Percentiles rank a stretch among this genome's conserved stretches.
Conservation (phyloP, 2,888 invertebrate genomes). For the Apotomis turbidana region DNA sequence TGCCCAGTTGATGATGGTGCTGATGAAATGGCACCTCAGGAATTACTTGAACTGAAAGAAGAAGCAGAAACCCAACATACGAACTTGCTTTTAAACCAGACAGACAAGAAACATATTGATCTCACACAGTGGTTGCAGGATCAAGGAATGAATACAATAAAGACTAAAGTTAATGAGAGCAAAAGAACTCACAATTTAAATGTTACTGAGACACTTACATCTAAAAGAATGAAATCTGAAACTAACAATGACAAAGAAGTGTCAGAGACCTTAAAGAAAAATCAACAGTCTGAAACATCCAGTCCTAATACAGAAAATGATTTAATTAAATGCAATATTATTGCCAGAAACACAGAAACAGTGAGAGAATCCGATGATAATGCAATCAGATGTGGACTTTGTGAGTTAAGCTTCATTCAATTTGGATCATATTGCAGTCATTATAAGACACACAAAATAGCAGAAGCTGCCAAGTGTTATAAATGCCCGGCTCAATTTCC, state of each 20-base stretch:
- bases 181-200: slow-evolving; percentile 1
- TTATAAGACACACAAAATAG: slow-evolving; percentile 30
- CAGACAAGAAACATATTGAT: slow-evolving; percentile 28
- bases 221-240: slow-evolving; percentile 17
- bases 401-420: slow-evolving; percentile 21
- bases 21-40: slow-evolving; percentile 16
- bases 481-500: slow-evolving; percentile 20
- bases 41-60: slow-evolving; percentile 21
- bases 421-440: slow-evolving; percentile 28
- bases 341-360: slow-evolving; percentile 10
- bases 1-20: background rate
- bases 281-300: background rate
- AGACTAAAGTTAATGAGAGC: slow-evolving; percentile 2
- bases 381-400: slow-evolving; percentile 28
- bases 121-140: slow-evolving; percentile 34
- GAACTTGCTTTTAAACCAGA: background rate
- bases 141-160: slow-evolving; percentile 37
- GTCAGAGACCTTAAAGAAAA: background rate
- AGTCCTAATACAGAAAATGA: background rate
- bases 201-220: slow-evolving; percentile 15
- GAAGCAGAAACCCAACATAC: slow-evolving; percentile 2
- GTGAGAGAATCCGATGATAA: background rate
- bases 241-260: background rate
- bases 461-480: slow-evolving; percentile 31
- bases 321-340: slow-evolving; percentile 3